Evolutionary conservation across 2,797 vertebrate genomes (phyloP).

Genomic region (Myioborus miniatus): DNA sequence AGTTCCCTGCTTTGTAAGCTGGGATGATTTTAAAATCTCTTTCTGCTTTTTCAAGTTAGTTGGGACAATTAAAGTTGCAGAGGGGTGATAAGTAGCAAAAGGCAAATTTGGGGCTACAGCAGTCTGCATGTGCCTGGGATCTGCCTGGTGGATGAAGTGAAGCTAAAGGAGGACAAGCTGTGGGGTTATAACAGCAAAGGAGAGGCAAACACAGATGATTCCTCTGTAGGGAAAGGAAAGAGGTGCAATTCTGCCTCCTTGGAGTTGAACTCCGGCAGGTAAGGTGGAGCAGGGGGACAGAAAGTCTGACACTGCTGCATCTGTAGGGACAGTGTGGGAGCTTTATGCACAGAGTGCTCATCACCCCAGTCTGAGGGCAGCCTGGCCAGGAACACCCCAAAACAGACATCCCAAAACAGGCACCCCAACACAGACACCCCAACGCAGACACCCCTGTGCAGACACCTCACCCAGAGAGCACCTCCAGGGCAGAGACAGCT

Average conservation of each 20-base stretch:
- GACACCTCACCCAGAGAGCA: neutral
- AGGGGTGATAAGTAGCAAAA: neutral
- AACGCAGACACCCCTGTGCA: neutral
- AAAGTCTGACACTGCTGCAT: neutral
- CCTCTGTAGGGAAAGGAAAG: neutral
- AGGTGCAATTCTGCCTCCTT: neutral
- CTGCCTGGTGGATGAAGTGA: neutral
- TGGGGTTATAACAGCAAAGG: neutral
- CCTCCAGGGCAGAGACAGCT: neutral
- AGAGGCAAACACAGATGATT: neutral
- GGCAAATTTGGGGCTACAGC: neutral
- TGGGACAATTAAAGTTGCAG: neutral
- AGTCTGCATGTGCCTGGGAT: neutral
- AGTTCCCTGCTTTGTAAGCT: neutral
- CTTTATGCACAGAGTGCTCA: fast-evolving
- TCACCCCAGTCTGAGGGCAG: neutral
- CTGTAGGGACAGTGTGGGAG: neutral
- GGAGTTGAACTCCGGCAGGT: neutral
- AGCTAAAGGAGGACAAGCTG: neutral
- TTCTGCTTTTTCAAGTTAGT: neutral
- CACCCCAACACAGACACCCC: neutral
- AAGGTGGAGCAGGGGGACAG: neutral
- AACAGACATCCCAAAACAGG: neutral
- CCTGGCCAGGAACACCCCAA: fast-evolving
- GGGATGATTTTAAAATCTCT: neutral